Base-by-base conservation (phyloP, 64 coral and sea anemone species). In the Dendrophyllia cribrosa region DNA sequence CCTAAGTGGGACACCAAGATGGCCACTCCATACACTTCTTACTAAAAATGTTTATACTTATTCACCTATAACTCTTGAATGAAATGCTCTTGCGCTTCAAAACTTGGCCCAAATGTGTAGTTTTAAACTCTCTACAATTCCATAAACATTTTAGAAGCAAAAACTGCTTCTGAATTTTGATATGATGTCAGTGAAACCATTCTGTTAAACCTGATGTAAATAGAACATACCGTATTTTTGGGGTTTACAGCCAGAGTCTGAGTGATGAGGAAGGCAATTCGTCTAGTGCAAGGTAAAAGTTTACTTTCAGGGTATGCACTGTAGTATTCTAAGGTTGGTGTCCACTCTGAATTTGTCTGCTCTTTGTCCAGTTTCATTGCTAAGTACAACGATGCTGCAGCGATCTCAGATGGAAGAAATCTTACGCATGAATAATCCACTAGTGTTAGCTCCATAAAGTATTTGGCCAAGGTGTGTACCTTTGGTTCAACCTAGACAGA, bases 381-480 rank as follows among this genome's bases (percentile, higher is more conserved):
- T 0, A 99, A 74, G 20, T 88, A 96, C 1, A 99, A 72, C 4
- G 97, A 83, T 50, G 94, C 91, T 56, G 97, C 97, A 55, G 97
- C 94, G 51, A 91, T 96, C 61, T 93, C 91, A 13, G 97, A 99
- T 8, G 97, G 97, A 25, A 91, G 84, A 55, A 88, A 96, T 14
- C 85, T 90, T 12, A 99, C 26, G 44, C 87, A 96, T 22, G 82
- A 59, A 87, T 99, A 99, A 67, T 99, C 97, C 6, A 96, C 53
- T 1, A 99, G 91, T 6, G 82, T 84, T 20, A 99, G 44, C 61
- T 99, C 97, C 97, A 99, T 99, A 19, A 99, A 88, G 77, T 96
- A 99, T 62, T 99, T 99, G 73, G 97, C 97, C 60, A 99, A 76
- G 8, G 91, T 99, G 58, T 99, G 97, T 12, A 76, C 94, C 21